Base-by-base conservation (phyloP, 2,113 vertebrate species). In the Anhinga rufa region DNA sequence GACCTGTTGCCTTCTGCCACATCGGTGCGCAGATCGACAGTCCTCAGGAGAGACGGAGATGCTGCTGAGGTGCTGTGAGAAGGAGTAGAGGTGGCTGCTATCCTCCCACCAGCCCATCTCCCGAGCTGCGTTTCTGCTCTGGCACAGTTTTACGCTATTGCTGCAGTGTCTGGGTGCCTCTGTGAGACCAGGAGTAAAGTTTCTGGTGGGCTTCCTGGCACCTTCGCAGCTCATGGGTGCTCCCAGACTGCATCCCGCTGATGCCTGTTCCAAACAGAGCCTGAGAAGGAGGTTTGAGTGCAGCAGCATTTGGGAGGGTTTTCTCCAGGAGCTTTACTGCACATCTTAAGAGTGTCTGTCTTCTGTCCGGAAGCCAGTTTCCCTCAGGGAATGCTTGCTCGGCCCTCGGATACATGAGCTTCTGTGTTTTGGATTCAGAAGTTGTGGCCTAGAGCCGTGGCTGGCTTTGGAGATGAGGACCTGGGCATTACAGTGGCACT, bases 11-110 rank as follows among this genome's bases (percentile, higher is more conserved):
- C 38, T 68, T 64, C 84, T 87, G 90, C n/a, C 32, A 11, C 21
- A 0, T 2, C 1, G 1, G 12, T 52, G 91, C 62, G 83, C 20
- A 15, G 40, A 42, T 11, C 5, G 22, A 18, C n/a, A 6, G 44
- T 44, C 28, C 34, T 44, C 32, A 19, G 32, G 74, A 40, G 42
- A 57, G 14, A 34, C 34, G 31, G 66, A 38, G 51, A 9, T 51
- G 65, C 32, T 54, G 40, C 60, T 48, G 49, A 40, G 57, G 9
- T 5, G 4, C 51, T 5, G 8, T 17, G 26, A 60, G 49, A 21
- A 64, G 86, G 13, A 31, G 26, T 36, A 78, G 38, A 54, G 38
- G 5, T 19, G 69, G n/a, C 44, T 1, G 4, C 58, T 64, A 5
- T 26, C 18, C 49, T 82, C 48, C 29, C 44, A 44, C 48, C 42